phyloP scores from a whole-genome alignment of 2,113 vertebrate species.

The Xiphophorus couchianus region DNA sequence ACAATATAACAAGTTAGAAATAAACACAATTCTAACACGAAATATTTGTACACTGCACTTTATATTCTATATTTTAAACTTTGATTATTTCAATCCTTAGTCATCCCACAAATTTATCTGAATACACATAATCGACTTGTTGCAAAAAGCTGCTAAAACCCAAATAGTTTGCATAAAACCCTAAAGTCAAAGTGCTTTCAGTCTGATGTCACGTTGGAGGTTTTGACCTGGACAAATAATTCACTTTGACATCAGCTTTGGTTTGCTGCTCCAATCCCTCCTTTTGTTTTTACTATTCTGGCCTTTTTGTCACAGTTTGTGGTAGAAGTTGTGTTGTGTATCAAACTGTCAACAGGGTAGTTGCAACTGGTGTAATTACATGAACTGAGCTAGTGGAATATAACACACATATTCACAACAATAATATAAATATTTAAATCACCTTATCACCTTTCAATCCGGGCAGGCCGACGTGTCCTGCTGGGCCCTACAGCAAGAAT shows the following conservation, averaged over 20 bases:
- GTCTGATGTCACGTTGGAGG: background rate
- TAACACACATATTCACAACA: conserved; percentile 73
- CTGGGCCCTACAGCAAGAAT: conserved; percentile 85
- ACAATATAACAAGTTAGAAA: conserved; percentile 9
- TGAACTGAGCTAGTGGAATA: conserved; percentile 24
- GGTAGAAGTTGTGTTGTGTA: background rate
- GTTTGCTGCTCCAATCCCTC: too few species aligned
- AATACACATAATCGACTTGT: background rate
- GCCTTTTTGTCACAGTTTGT: background rate
- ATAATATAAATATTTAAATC: conserved; percentile 98
- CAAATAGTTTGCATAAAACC: background rate
- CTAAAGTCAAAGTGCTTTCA: background rate
- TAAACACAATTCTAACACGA: background rate
- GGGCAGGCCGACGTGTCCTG: conserved; percentile 88
- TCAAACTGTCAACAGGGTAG: conserved; percentile 24
- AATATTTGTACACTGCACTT: background rate
- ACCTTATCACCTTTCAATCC: conserved; percentile 99
- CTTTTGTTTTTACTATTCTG: background rate
- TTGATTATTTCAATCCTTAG: background rate
- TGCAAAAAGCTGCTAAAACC: background rate
- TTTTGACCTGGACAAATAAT: background rate
- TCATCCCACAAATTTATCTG: background rate
- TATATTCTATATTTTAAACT: background rate
- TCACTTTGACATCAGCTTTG: background rate
- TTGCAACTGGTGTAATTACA: background rate